Conservation (phyloP, 2,888 invertebrate species). For the Melinaea marsaeus region DNA sequence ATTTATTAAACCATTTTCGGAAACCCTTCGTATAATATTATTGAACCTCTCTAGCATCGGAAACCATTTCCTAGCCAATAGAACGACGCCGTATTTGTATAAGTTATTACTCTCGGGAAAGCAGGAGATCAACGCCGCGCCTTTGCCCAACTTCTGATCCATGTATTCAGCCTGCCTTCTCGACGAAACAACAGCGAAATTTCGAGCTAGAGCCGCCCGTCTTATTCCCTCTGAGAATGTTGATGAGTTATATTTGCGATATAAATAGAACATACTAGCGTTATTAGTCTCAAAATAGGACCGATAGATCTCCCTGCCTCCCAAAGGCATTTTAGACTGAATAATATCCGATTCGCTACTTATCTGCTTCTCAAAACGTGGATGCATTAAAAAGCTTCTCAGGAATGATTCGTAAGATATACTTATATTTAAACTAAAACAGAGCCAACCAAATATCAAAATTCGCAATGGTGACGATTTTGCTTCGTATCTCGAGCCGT, state of each 20-base stretch:
- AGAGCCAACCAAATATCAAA: constrained; percentile 67
- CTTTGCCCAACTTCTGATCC: constrained; percentile 66
- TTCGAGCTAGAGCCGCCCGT: constrained; percentile 56
- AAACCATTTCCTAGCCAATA: constrained; percentile 68
- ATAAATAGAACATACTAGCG: constrained; percentile 69
- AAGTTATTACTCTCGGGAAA: constrained; percentile 67
- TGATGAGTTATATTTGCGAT: constrained; percentile 66
- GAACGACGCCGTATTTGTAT: constrained; percentile 72
- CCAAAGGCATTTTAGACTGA: constrained; percentile 62
- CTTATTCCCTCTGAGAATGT: constrained; percentile 63
- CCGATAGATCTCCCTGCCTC: constrained; percentile 71
- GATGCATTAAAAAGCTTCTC: constrained; percentile 73
- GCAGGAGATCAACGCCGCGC: constrained; percentile 63
- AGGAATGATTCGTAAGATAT: constrained; percentile 74
- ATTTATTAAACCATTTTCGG: constrained; percentile 70
- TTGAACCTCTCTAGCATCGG: constrained; percentile 67
- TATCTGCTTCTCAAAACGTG: constrained; percentile 73
- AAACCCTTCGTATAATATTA: constrained; percentile 66
- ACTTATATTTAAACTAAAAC: constrained; percentile 71
- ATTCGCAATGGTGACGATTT: constrained; percentile 64
- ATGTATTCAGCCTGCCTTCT: constrained; percentile 68
- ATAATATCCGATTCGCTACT: constrained; percentile 65
- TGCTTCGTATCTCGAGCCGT: constrained; percentile 64
- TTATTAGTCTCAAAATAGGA: constrained; percentile 73
- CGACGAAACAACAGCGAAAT: constrained; percentile 69